Percentiles rank a stretch among this genome's conserved stretches.
These are phyloP conservation scores for Caenorhabditis imperialis DNA, from an alignment of 2,888 invertebrate genomes.

Conservation along the genomic window DNA sequence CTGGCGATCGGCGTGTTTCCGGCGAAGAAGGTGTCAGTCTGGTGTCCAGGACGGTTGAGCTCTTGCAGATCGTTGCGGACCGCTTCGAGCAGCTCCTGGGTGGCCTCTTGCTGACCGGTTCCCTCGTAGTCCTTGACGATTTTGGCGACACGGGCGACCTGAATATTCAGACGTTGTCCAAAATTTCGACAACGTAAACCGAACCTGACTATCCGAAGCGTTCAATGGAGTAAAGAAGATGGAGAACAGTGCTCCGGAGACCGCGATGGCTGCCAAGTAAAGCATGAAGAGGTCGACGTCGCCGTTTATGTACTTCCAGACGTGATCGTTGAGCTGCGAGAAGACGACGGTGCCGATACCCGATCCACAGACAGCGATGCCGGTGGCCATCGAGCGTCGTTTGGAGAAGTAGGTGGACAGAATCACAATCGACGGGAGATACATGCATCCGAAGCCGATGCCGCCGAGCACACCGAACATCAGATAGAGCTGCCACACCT, in stretches of 20 bases:
- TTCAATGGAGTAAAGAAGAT: constrained; percentile 84
- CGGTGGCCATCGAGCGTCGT: constrained; percentile 91
- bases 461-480: constrained; percentile 23
- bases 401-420: constrained; percentile 97
- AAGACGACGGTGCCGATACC: constrained; percentile 96
- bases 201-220: constrained; percentile 68
- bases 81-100: constrained; percentile 61
- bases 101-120: constrained; percentile 18
- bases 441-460: constrained; percentile 94
- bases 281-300: constrained; percentile 91
- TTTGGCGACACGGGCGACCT: constrained; percentile 69
- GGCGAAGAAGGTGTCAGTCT: constrained; percentile 91
- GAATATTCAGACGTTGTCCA: too few species aligned
- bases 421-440: constrained; percentile 96
- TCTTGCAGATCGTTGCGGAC: constrained; percentile 69
- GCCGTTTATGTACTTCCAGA: constrained; percentile 58
- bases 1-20: constrained; percentile 83
- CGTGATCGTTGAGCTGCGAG: constrained; percentile 69
- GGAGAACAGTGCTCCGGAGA: constrained; percentile 91
- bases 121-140: constrained; percentile 55
- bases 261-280: constrained; percentile 87
- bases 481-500: constrained; percentile 82
- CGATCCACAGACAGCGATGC: constrained; percentile 94
- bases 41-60: constrained; percentile 84
- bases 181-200: too few species aligned